Evolutionary conservation across 2,888 invertebrate genomes (phyloP).

Genomic region (Digitonthophagus gazella): DNA sequence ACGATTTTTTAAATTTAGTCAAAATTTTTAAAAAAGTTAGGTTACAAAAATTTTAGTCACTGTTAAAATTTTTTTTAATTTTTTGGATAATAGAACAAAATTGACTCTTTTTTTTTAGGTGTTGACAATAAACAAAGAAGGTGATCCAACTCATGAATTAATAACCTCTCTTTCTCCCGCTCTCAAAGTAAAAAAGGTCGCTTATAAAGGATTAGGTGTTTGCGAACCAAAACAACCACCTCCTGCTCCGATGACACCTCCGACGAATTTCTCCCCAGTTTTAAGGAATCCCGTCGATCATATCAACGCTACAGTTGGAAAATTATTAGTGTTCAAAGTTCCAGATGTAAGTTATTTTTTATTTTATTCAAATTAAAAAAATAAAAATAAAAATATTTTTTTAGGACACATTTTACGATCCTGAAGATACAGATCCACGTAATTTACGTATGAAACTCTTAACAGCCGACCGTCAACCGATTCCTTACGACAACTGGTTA

Average conservation of each 20-base stretch:
- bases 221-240: constrained; percentile 61
- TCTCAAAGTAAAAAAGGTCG: constrained; percentile 64
- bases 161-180: constrained; percentile 64
- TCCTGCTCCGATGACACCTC: constrained; percentile 52
- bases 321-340: constrained; percentile 76
- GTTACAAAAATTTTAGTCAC: too few species aligned
- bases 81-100: not conserved
- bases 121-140: constrained; percentile 56
- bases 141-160: constrained; percentile 61
- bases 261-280: constrained; percentile 70
- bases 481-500: constrained; percentile 75
- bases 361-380: too few species aligned
- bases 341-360: constrained; percentile 61
- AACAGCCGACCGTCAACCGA: constrained; percentile 67
- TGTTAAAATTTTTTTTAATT: too few species aligned
- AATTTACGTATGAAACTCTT: constrained; percentile 71
- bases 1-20: too few species aligned
- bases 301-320: constrained; percentile 78
- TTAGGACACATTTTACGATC: constrained; percentile 86
- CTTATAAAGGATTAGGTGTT: constrained; percentile 65
- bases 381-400: too few species aligned
- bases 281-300: constrained; percentile 83
- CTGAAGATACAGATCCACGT: constrained; percentile 76
- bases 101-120: constrained; percentile 49
- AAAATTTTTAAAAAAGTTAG: too few species aligned